phyloP scores from a whole-genome alignment of 2,113 vertebrate species.

The Triplophysa siluroides region DNA sequence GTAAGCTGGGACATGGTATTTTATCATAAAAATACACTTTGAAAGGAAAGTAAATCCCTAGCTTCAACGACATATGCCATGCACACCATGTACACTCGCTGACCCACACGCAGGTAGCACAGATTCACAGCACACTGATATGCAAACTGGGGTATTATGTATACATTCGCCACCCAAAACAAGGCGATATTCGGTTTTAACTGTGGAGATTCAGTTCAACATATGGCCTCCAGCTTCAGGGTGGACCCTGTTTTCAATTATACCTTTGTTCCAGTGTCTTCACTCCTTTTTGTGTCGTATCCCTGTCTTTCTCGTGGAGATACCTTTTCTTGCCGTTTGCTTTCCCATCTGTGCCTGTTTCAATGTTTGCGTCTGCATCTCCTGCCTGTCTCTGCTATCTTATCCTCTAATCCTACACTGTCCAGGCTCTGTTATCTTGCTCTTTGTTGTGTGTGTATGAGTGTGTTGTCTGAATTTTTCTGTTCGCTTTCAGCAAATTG shows the following conservation, averaged over 20 bases:
- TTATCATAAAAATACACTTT: too few relatives aligned
- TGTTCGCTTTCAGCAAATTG: background rate
- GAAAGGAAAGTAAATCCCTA: background rate
- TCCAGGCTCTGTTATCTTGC: constrained; percentile 7
- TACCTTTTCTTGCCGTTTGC: constrained; percentile 1
- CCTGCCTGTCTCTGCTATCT: constrained; percentile 30
- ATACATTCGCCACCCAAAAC: constrained; percentile 6
- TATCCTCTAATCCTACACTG: constrained; percentile 25
- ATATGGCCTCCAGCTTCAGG: constrained; percentile 32
- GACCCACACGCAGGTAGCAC: background rate
- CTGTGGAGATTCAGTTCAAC: constrained; percentile 9
- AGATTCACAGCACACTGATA: background rate
- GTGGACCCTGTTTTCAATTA: constrained; percentile 15
- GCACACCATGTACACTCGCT: background rate
- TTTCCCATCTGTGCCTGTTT: constrained; percentile 28
- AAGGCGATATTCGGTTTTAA: constrained; percentile 9
- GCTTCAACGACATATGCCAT: background rate
- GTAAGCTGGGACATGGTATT: too few relatives aligned
- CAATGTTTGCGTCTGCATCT: constrained; percentile 4
- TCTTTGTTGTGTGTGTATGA: background rate
- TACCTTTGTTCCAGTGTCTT: constrained; percentile 32
- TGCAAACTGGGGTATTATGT: constrained; percentile 23
- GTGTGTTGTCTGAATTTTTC: background rate
- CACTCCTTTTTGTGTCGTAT: constrained; percentile 22
- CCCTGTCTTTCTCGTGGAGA: background rate